phyloP scores from a whole-genome alignment of 2,888 invertebrate genomes.

The Anodontia alba region DNA sequence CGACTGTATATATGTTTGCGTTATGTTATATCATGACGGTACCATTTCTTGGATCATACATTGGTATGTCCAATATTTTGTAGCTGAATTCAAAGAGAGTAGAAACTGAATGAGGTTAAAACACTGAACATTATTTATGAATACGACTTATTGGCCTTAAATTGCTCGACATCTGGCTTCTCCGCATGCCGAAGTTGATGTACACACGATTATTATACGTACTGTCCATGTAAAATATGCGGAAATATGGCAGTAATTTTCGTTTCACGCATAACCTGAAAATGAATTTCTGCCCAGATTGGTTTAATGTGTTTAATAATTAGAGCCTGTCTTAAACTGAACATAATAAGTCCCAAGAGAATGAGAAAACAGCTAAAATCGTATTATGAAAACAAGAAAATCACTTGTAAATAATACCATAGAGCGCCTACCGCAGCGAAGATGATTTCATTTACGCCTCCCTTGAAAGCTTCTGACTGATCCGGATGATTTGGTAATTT shows the following conservation, averaged over 20 bases:
- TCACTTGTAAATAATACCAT: slow-evolving; percentile 18
- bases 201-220: background rate
- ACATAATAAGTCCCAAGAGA: slow-evolving; percentile 2
- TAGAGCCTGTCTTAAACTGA: slow-evolving; percentile 13
- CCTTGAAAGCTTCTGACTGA: slow-evolving; percentile 14
- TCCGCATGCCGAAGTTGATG: background rate
- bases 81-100: no score
- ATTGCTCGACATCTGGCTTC: background rate
- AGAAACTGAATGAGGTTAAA: no score
- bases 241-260: slow-evolving; percentile 11
- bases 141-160: no score
- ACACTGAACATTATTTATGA: no score
- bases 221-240: background rate
- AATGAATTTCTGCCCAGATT: slow-evolving; percentile 1
- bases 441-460: slow-evolving; percentile 18
- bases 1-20: no score
- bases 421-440: background rate
- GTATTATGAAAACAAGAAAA: slow-evolving; percentile 16
- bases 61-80: no score
- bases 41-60: no score
- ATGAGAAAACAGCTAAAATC: slow-evolving; percentile 6
- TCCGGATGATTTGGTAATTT: slow-evolving; percentile 6
- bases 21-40: no score
- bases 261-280: slow-evolving; percentile 1
- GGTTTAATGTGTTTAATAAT: slow-evolving; percentile 7